phyloP scores from a whole-genome alignment of 2,888 invertebrate genomes.

The Halocaridina rubra region DNA sequence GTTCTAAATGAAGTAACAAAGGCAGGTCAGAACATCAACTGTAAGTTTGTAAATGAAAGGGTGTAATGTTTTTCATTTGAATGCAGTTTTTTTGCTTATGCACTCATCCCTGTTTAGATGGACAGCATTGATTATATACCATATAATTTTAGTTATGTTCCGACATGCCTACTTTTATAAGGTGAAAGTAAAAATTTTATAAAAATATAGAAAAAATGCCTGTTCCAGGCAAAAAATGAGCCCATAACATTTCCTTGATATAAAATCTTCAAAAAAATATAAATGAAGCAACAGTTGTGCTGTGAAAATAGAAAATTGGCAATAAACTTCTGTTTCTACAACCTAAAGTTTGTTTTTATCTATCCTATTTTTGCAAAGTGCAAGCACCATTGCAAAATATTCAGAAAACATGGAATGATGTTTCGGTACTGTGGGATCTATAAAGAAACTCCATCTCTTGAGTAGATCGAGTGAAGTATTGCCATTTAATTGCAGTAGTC shows the following conservation, averaged over 20 bases:
- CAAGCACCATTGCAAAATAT: too few relatives aligned
- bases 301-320: slow-evolving; percentile 40
- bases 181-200: slow-evolving; percentile 40
- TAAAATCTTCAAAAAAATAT: slow-evolving; percentile 50
- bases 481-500: too few relatives aligned
- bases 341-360: slow-evolving; percentile 22
- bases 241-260: slow-evolving; percentile 51
- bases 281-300: slow-evolving; percentile 37
- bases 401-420: too few relatives aligned
- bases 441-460: too few relatives aligned
- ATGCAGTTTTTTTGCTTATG: too few relatives aligned
- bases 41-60: slow-evolving; percentile 7
- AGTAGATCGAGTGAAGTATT: too few relatives aligned
- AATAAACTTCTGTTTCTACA: slow-evolving; percentile 61
- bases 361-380: background rate
- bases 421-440: too few relatives aligned
- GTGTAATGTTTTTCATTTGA: slow-evolving; percentile 26
- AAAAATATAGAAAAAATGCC: slow-evolving; percentile 53
- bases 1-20: slow-evolving; percentile 48
- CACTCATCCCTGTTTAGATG: too few relatives aligned
- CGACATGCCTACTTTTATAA: slow-evolving; percentile 48
- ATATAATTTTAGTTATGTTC: too few relatives aligned
- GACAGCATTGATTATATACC: too few relatives aligned
- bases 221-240: slow-evolving; percentile 46
- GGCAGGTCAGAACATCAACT: slow-evolving; percentile 54